phyloP scores from a whole-genome alignment of 2,888 invertebrate genomes.

The Lasioglossum figueresi region DNA sequence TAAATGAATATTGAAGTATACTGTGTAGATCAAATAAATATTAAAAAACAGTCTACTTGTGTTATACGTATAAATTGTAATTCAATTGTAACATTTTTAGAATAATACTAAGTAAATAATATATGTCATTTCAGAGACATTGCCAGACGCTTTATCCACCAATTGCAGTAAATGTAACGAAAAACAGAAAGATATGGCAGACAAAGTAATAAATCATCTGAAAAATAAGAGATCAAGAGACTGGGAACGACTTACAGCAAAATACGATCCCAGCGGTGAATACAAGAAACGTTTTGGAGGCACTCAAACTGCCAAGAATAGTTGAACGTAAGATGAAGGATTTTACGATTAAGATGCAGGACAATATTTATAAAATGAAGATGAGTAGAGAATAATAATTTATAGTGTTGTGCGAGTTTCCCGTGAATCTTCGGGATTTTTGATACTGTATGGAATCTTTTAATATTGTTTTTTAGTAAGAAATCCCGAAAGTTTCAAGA shows the following conservation, averaged over 20 bases:
- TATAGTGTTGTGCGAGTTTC: not conserved
- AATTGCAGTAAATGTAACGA: constrained; percentile 88
- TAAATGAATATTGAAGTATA: not conserved
- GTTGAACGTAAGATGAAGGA: constrained; percentile 20
- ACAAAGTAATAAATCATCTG: constrained; percentile 88
- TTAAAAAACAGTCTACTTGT: not conserved
- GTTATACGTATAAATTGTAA: not conserved
- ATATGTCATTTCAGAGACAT: constrained; percentile 85
- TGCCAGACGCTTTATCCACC: constrained; percentile 89
- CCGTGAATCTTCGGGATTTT: too few relatives aligned
- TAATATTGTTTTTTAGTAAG: too few relatives aligned
- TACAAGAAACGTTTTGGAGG: constrained; percentile 85
- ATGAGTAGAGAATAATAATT: not conserved
- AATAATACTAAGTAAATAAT: constrained; percentile 16
- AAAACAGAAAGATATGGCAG: constrained; percentile 88
- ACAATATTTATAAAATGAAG: not conserved
- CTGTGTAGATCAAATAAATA: not conserved
- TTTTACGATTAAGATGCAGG: not conserved
- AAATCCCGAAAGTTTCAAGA: too few relatives aligned
- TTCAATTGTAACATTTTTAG: too few relatives aligned
- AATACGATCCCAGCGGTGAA: constrained; percentile 90
- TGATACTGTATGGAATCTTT: too few relatives aligned
- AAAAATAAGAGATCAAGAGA: constrained; percentile 87
- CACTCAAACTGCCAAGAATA: constrained; percentile 35
- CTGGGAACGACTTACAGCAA: constrained; percentile 88